A percentile compares a stretch with the other conserved stretches of the same genome.
Conservation (phyloP, 2,113 vertebrate genomes). For the Salvelinus namaycush region DNA sequence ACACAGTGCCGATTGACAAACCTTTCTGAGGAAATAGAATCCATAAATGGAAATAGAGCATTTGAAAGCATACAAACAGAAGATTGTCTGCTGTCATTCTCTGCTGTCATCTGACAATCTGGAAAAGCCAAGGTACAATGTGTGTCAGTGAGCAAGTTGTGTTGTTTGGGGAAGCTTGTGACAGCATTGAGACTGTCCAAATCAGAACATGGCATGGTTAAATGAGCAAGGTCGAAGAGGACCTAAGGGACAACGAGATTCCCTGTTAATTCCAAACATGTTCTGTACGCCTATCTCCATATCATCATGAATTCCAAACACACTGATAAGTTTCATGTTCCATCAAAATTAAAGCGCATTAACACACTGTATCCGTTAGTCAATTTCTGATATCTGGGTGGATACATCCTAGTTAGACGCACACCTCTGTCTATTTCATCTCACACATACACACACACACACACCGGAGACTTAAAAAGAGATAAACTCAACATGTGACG, state of each 20-base stretch:
- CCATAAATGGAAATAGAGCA: too few relatives aligned
- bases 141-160: slow-evolving; percentile 46
- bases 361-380: too few relatives aligned
- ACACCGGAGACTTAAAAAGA: too few relatives aligned
- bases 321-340: background rate
- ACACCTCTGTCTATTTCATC: too few relatives aligned
- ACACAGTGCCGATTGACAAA: background rate
- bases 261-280: slow-evolving; percentile 32
- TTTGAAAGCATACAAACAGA: slow-evolving; percentile 35
- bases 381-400: too few relatives aligned
- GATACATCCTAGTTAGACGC: too few relatives aligned
- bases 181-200: slow-evolving; percentile 30
- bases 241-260: slow-evolving; percentile 29
- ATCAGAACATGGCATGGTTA: slow-evolving; percentile 36
- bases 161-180: background rate
- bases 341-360: background rate
- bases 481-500: too few relatives aligned
- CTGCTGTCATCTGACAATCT: slow-evolving; percentile 8
- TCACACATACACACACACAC: too few relatives aligned
- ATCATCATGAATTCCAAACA: slow-evolving; percentile 28
- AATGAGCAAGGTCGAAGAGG: slow-evolving; percentile 51
- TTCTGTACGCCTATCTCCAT: background rate
- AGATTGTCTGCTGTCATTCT: slow-evolving; percentile 3
- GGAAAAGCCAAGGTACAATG: slow-evolving; percentile 39
- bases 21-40: background rate